These are phyloP conservation scores for Lagopus leucura DNA, from an alignment of 2,113 vertebrate species.

Conservation along the genomic window DNA sequence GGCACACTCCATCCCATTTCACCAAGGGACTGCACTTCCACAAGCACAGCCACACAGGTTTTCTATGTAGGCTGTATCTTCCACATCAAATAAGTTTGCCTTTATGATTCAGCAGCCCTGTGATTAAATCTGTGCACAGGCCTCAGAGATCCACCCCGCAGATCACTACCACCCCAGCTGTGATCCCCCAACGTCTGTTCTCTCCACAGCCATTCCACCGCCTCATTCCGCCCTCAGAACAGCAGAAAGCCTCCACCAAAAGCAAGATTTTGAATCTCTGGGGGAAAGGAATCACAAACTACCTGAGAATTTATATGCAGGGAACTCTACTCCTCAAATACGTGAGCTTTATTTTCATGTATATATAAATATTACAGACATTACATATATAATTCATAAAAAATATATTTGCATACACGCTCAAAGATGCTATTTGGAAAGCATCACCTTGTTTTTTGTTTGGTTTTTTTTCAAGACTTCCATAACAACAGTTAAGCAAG, in stretches of 20 bases:
- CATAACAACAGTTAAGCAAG: not conserved
- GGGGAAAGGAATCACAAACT: conserved; percentile 6
- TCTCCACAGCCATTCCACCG: not conserved
- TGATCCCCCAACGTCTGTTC: fast-evolving
- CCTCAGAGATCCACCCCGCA: not conserved
- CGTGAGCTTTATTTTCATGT: conserved; percentile 18
- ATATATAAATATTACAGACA: not conserved
- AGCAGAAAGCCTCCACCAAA: not conserved
- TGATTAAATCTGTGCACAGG: not conserved
- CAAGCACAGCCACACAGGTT: not conserved
- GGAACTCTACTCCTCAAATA: conserved; percentile 27
- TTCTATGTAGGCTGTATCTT: not conserved
- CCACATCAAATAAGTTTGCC: not conserved
- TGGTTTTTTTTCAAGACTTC: not conserved
- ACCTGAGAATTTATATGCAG: not conserved
- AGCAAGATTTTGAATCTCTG: not conserved
- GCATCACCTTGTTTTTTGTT: not conserved
- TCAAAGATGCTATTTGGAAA: not conserved
- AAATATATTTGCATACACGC: not conserved
- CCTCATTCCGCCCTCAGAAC: not conserved
- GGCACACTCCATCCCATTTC: not conserved
- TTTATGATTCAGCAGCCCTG: not conserved
- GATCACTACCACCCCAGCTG: not conserved
- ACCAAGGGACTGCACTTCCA: not conserved
- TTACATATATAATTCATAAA: not conserved